A percentile compares a stretch with the other conserved stretches of the same genome.
phyloP scores from a whole-genome alignment of 2,797 vertebrate species.

The Thalassophryne amazonica region DNA sequence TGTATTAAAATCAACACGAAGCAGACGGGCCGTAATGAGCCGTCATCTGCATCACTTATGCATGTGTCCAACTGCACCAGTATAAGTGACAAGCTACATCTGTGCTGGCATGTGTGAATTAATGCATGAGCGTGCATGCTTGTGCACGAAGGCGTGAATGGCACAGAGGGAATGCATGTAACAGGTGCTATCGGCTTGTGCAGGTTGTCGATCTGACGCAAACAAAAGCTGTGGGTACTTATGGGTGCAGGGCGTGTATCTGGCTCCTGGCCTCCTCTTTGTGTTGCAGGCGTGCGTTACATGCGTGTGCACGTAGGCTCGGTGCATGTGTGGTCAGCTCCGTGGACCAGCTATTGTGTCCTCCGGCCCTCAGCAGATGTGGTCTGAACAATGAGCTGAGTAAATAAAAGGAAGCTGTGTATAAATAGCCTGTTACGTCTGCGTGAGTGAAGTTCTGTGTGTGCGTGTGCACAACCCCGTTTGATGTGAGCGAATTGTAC shows the following conservation, averaged over 20 bases:
- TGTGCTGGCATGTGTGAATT: neutral
- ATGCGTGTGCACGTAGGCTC: slow-evolving; percentile 19
- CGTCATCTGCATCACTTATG: slow-evolving; percentile 45
- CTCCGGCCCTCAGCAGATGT: slow-evolving; percentile 78
- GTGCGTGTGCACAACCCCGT: slow-evolving; percentile 39
- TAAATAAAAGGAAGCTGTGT: slow-evolving; percentile 85
- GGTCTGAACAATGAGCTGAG: slow-evolving; percentile 79
- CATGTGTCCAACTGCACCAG: slow-evolving; percentile 19
- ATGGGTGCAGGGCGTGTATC: slow-evolving; percentile 45
- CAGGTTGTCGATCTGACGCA: slow-evolving; percentile 29
- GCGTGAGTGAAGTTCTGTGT: slow-evolving; percentile 47
- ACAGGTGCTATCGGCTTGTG: slow-evolving; percentile 64
- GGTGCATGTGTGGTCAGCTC: slow-evolving; percentile 60
- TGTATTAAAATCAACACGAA: slow-evolving; percentile 45
- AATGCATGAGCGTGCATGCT: neutral
- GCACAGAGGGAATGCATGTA: slow-evolving; percentile 39
- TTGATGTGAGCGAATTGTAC: slow-evolving; percentile 56
- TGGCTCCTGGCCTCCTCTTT: slow-evolving; percentile 14
- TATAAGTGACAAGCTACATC: neutral
- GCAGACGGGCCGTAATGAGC: slow-evolving; percentile 42
- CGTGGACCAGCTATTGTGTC: slow-evolving; percentile 78
- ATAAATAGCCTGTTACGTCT: slow-evolving; percentile 74
- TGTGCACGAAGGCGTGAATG: neutral
- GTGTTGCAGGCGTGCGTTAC: slow-evolving; percentile 3
- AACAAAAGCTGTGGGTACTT: slow-evolving; percentile 53